Percentiles rank a stretch among this genome's conserved stretches.
phyloP scores from a whole-genome alignment of 2,888 invertebrate genomes.

The Rhaphigaster nebulosa region DNA sequence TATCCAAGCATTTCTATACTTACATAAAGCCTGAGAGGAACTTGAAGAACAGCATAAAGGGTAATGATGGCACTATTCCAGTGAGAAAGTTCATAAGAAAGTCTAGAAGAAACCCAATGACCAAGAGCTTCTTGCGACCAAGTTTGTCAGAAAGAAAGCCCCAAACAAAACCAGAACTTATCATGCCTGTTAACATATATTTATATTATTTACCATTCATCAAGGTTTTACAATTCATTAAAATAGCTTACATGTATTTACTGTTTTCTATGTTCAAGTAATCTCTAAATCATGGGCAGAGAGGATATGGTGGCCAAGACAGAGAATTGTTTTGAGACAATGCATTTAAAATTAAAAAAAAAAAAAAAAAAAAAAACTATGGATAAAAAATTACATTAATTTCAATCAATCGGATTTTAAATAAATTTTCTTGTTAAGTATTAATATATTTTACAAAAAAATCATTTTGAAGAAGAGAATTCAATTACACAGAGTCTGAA shows the following conservation, averaged over 20 bases:
- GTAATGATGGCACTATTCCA: conserved; percentile 77
- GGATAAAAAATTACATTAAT: background rate
- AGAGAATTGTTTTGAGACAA: too few species aligned
- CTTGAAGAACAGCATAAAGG: conserved; percentile 78
- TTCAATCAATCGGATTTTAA: background rate
- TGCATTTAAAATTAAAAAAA: too few species aligned
- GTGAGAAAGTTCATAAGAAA: conserved; percentile 76
- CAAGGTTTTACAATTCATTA: background rate
- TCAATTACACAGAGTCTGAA: background rate
- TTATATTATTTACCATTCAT: background rate
- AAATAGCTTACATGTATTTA: background rate
- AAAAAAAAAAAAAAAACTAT: too few species aligned
- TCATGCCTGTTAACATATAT: conserved; percentile 75
- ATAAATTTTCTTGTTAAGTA: too few species aligned
- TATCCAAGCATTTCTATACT: conserved; percentile 68
- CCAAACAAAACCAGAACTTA: conserved; percentile 81
- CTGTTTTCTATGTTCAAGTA: background rate
- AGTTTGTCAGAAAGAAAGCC: conserved; percentile 83
- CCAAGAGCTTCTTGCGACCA: conserved; percentile 78
- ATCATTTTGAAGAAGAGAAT: background rate
- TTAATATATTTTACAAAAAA: too few species aligned
- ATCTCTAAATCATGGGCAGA: background rate
- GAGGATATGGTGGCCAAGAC: background rate
- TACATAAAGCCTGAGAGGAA: conserved; percentile 82
- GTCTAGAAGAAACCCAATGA: conserved; percentile 77